phyloP scores from a whole-genome alignment of 2,113 vertebrate genomes.

The Siniperca knerii region DNA sequence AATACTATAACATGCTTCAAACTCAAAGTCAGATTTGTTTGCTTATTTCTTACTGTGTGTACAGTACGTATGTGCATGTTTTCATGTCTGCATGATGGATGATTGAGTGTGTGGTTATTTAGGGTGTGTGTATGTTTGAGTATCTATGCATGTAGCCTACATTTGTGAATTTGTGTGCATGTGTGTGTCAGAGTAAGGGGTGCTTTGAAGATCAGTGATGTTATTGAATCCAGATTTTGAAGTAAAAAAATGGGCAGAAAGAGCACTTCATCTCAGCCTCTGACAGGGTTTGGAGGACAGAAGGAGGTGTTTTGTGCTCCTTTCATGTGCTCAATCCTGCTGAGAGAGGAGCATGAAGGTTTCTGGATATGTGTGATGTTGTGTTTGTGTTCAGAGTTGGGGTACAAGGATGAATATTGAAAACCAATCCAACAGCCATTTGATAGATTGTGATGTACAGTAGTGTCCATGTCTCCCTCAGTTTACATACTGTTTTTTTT shows the following conservation, averaged over 20 bases:
- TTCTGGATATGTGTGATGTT: constrained; percentile 18
- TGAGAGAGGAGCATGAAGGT: constrained; percentile 34
- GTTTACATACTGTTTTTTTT: neutral
- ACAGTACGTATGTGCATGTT: neutral
- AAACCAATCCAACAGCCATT: neutral
- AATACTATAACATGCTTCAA: neutral
- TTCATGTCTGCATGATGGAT: neutral
- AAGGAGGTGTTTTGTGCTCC: constrained; percentile 41
- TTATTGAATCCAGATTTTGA: constrained; percentile 61
- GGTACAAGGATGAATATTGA: neutral
- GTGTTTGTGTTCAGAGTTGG: neutral
- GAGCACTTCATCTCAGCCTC: constrained; percentile 12
- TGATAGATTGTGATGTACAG: constrained; percentile 1
- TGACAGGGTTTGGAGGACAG: constrained; percentile 41
- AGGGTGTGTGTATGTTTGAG: neutral
- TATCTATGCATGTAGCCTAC: neutral
- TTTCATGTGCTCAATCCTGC: constrained; percentile 54
- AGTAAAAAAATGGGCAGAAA: neutral
- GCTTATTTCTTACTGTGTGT: neutral
- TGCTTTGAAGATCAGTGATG: constrained; percentile 39
- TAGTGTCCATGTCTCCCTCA: neutral
- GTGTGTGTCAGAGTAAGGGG: neutral
- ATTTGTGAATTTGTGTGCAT: neutral
- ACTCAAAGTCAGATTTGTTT: neutral
- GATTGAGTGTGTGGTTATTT: neutral